Conservation (phyloP, 2,113 vertebrate species). For the Syngnathus floridae region DNA sequence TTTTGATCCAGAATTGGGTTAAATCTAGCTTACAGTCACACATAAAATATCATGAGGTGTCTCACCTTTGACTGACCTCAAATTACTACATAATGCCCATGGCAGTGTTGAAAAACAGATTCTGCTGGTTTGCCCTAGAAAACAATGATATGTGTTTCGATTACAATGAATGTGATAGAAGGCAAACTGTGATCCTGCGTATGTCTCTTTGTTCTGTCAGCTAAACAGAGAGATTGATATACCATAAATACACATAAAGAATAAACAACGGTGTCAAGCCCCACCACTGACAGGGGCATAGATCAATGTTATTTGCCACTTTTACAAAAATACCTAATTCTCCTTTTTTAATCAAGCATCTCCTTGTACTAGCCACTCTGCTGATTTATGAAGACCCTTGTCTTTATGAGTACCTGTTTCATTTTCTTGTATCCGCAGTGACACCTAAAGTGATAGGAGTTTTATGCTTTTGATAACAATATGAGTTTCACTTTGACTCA, state of each 20-base stretch:
- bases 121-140: slow-evolving; percentile 32
- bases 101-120: slow-evolving; percentile 34
- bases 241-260: slow-evolving; percentile 47
- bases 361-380: slow-evolving; percentile 32
- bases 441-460: slow-evolving; percentile 75
- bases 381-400: slow-evolving; percentile 60
- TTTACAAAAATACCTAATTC: slow-evolving; percentile 72
- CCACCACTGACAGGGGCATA: slow-evolving; percentile 55
- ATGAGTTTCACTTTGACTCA: slow-evolving; percentile 70
- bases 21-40: slow-evolving; percentile 36
- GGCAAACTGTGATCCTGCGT: slow-evolving; percentile 16
- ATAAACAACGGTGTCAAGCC: slow-evolving; percentile 51
- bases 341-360: slow-evolving; percentile 69
- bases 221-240: slow-evolving; percentile 35
- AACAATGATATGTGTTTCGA: slow-evolving; percentile 40
- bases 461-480: slow-evolving; percentile 76
- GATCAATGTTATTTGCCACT: slow-evolving; percentile 68
- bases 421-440: slow-evolving; percentile 67
- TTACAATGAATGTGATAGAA: slow-evolving; percentile 23
- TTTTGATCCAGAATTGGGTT: slow-evolving; percentile 35
- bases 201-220: slow-evolving; percentile 27
- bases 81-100: slow-evolving; percentile 50
- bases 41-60: slow-evolving; percentile 40
- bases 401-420: slow-evolving; percentile 75
- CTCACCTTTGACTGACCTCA: slow-evolving; percentile 54